Percentiles rank a stretch among this genome's conserved stretches.
Evolutionary conservation across 2,888 invertebrate genomes (phyloP).

Genomic region (Dryadula phaetusa): DNA sequence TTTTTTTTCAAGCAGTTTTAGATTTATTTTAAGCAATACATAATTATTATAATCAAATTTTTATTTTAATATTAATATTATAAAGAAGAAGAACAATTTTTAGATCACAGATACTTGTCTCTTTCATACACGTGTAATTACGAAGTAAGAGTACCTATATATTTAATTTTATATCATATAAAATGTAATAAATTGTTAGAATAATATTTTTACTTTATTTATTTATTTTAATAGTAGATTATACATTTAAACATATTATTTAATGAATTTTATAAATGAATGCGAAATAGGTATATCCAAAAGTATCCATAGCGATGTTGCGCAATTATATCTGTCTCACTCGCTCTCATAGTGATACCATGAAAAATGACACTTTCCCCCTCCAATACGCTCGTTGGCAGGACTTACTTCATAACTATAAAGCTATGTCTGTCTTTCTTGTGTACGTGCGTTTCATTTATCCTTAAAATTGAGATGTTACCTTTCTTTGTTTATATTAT

Average conservation of each 20-base stretch:
- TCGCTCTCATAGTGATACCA: constrained; percentile 26
- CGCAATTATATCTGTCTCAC: constrained; percentile 41
- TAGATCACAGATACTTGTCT: constrained; percentile 19
- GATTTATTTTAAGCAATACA: no score
- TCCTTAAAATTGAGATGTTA: constrained; percentile 21
- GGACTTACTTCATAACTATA: constrained; percentile 42
- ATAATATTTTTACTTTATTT: not conserved
- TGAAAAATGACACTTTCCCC: constrained; percentile 34
- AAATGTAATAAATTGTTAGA: not conserved
- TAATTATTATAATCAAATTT: no score
- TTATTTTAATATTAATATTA: not conserved
- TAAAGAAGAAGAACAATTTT: not conserved
- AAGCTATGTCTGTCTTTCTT: constrained; percentile 52
- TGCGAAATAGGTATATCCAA: not conserved
- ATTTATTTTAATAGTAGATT: not conserved
- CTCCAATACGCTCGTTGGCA: constrained; percentile 39
- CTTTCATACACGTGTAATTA: not conserved
- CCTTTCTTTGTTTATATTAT: constrained; percentile 7
- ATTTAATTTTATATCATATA: not conserved
- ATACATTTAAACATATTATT: not conserved
- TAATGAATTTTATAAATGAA: not conserved
- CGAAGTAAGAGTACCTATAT: not conserved
- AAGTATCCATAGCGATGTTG: constrained; percentile 24
- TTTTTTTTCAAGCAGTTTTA: no score
- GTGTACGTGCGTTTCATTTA: constrained; percentile 40